phyloP scores from a whole-genome alignment of 1,140 invertebrate species.

The Aleiodes sp. region DNA sequence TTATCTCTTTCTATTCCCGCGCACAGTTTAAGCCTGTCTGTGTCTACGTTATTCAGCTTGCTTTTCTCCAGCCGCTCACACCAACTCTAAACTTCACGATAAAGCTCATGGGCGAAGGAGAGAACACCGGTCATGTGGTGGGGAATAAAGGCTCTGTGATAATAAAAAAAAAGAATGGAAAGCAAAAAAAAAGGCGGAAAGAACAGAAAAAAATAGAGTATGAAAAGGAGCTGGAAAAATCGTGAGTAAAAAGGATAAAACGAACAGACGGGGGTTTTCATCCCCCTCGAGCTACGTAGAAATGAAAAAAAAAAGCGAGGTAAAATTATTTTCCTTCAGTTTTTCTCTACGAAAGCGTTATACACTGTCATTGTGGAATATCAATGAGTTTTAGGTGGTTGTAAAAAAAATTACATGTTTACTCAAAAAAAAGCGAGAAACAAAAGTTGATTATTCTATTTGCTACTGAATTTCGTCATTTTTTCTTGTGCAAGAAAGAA shows the following conservation, averaged over 20 bases:
- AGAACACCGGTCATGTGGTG: background rate
- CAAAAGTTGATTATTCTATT: background rate
- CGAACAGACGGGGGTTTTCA: conserved; percentile 1
- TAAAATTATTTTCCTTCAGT: conserved; percentile 62
- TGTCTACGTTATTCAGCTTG: conserved; percentile 61
- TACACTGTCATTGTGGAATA: conserved; percentile 44
- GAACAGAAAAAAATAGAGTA: background rate
- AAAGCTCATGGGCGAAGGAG: background rate
- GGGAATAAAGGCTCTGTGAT: background rate
- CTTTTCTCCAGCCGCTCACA: conserved; percentile 55
- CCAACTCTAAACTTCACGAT: conserved; percentile 32
- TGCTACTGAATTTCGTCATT: no score
- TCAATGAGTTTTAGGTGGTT: conserved; percentile 41
- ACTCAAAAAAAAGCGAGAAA: background rate
- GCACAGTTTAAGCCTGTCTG: conserved; percentile 58
- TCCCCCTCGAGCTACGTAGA: background rate
- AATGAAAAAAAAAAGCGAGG: background rate
- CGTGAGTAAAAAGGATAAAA: no score
- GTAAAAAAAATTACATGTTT: background rate
- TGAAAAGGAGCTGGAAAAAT: no score
- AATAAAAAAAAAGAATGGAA: background rate
- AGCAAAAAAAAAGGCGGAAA: background rate
- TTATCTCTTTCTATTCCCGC: conserved; percentile 35
- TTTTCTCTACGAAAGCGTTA: conserved; percentile 50
- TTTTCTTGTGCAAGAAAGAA: no score